Evolutionary conservation across 2,888 invertebrate species (phyloP), one percentile per base, ranked within the genome.

Genomic region (Heteromyza rotundicornis): DNA sequence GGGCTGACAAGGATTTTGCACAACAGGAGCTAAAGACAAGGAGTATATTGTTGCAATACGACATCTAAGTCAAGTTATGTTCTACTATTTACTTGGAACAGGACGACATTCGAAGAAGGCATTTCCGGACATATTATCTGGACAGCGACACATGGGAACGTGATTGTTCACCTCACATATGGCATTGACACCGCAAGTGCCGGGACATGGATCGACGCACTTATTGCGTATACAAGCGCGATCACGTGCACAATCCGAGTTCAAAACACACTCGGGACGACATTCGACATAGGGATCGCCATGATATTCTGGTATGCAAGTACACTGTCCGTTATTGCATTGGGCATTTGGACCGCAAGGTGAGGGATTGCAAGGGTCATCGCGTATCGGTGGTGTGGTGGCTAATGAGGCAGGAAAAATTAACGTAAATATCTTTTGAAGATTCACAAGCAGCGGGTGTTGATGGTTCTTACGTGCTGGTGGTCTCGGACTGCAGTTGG

Each of bases 111-210:
- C 86, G 27, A 89, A 85, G 77, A 92, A 92, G 55, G 94, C 92
- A 85, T 94, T 92, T 67, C 94, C 93, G 1, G 90, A 89, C 80
- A 86, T 92, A 57, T 90, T 91, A 65, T 86, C 85, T 47, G 90
- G 90, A 75, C 93, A 94, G 32, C 87, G 86, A 74, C 93, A 93
- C 65, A 89, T 87, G 19, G 94, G 92, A 54, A 94, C 88, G 74
- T 94, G 93, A 67, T 90, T 89, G 72, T 88, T 87, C 2, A 93
- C 92, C 53, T 86, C 87, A 75, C 95, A 95, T 74, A 91, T 87
- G 10, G 95, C 93, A 70, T 90, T 87, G n/a, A 86, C 84, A 7
- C 91, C 92, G 80, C 93, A 90, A 53, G 87, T 89, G 70, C 89
- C 89, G 23, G 86, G 86, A 72, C 92, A 92, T 16, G 92, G 92